Conservation (phyloP, 2,797 vertebrate genomes). For the Sarcophilus harrisii region DNA sequence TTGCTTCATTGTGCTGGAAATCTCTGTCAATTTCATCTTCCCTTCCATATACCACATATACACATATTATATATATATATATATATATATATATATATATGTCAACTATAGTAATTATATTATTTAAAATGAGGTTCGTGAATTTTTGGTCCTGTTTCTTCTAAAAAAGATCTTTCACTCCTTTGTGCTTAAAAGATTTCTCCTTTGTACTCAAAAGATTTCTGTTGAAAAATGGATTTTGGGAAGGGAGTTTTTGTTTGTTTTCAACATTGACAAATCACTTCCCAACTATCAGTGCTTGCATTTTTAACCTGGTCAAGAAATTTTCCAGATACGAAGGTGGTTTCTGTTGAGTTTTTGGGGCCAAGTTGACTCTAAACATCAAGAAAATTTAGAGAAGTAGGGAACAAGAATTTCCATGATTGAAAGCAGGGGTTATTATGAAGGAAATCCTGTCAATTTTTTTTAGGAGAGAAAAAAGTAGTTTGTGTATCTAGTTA, state of each 20-base stretch:
- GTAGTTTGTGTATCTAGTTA: conserved; percentile 48
- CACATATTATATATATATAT: background rate
- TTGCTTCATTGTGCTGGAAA: background rate
- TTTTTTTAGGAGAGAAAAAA: conserved; percentile 6
- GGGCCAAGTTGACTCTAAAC: conserved; percentile 53
- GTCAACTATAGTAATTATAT: conserved; percentile 26
- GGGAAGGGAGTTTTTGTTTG: conserved; percentile 56
- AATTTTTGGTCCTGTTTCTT: background rate
- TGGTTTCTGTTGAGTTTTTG: conserved; percentile 63
- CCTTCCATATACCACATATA: background rate
- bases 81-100: too few relatives aligned
- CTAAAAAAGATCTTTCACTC: conserved; percentile 47
- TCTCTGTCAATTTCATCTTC: background rate
- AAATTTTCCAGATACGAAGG: conserved; percentile 66
- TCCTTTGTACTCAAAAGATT: conserved; percentile 42
- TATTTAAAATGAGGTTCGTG: conserved; percentile 23
- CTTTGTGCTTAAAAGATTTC: conserved; percentile 42
- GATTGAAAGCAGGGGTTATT: conserved; percentile 1
- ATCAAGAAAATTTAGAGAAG: conserved; percentile 50
- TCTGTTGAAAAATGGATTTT: conserved; percentile 23
- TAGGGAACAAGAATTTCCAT: conserved; percentile 62
- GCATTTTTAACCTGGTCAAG: conserved; percentile 47
- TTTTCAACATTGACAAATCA: conserved; percentile 41
- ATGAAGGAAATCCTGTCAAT: conserved; percentile 7
- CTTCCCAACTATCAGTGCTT: conserved; percentile 44